Evolutionary conservation across 2,888 invertebrate genomes (phyloP).

Genomic region (Clepsis dumicolana): DNA sequence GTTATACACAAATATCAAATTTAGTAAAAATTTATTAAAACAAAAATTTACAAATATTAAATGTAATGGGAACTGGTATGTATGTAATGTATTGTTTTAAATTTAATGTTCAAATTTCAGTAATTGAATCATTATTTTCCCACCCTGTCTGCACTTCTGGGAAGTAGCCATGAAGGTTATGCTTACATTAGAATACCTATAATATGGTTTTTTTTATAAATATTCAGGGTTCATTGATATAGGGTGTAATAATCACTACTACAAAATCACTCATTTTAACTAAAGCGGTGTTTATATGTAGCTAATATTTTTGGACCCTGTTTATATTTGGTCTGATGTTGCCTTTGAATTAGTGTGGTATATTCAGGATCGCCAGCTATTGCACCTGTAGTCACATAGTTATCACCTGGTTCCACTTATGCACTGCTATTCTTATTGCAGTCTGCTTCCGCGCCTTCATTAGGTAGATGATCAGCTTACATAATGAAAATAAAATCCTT

Average conservation of each 20-base stretch:
- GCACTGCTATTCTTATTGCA: slow-evolving; percentile 33
- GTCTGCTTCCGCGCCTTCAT: slow-evolving; percentile 8
- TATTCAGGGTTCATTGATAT: slow-evolving; percentile 42
- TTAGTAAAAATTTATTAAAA: too few species aligned
- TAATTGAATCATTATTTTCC: not conserved
- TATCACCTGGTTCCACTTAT: slow-evolving; percentile 17
- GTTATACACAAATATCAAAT: too few species aligned
- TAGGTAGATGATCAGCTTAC: slow-evolving; percentile 30
- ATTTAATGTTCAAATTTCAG: too few species aligned
- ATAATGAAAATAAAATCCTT: not conserved
- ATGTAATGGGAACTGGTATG: too few species aligned
- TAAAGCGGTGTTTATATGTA: not conserved
- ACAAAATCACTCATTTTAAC: not conserved
- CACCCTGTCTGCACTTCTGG: not conserved
- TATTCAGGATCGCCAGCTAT: slow-evolving; percentile 10
- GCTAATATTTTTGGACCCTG: slow-evolving; percentile 41
- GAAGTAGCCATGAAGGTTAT: not conserved
- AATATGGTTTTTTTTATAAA: slow-evolving; percentile 41
- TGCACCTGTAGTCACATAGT: slow-evolving; percentile 25
- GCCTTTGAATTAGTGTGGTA: slow-evolving; percentile 5
- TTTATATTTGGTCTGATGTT: slow-evolving; percentile 20
- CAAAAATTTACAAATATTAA: too few species aligned
- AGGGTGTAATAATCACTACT: slow-evolving; percentile 2
- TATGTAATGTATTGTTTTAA: too few species aligned
- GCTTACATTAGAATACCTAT: slow-evolving; percentile 2